Conservation (phyloP, 1,140 invertebrate genomes). For the Sinonovacula constricta region DNA sequence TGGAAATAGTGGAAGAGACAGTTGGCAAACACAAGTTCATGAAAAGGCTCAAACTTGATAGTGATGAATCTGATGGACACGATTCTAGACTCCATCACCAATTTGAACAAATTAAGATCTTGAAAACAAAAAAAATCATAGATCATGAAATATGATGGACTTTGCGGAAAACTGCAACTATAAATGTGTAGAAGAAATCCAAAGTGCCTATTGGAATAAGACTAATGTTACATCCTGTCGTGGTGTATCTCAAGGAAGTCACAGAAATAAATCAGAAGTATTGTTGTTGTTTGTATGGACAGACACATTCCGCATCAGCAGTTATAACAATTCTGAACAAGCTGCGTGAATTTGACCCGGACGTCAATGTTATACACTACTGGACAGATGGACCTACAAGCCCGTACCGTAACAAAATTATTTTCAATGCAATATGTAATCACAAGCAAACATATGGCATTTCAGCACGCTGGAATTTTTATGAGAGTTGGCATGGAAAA, state of each 20-base stretch:
- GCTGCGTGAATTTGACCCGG: constrained; percentile 1
- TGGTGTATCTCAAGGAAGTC: constrained; percentile 31
- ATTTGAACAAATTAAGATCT: constrained; percentile 34
- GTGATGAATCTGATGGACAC: constrained; percentile 35
- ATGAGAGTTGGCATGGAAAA: too few relatives aligned
- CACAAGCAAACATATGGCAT: constrained; percentile 3
- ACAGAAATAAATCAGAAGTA: constrained; percentile 8
- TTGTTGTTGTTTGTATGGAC: too few relatives aligned
- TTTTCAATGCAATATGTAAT: constrained; percentile 31
- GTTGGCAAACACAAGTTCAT: not conserved
- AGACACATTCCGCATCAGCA: too few relatives aligned
- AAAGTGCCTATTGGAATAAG: constrained; percentile 57
- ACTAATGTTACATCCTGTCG: constrained; percentile 41
- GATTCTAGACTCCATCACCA: constrained; percentile 30
- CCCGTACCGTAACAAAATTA: constrained; percentile 39
- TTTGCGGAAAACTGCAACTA: constrained; percentile 59
- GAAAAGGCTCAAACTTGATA: not conserved
- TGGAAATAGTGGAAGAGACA: constrained; percentile 3
- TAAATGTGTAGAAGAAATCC: constrained; percentile 52
- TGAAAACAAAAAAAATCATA: constrained; percentile 51
- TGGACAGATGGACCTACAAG: constrained; percentile 39
- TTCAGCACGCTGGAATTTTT: too few relatives aligned
- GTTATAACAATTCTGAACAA: too few relatives aligned
- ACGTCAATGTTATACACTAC: constrained; percentile 27
- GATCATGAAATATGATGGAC: constrained; percentile 51